These are phyloP conservation scores for Rotaria socialis DNA, from an alignment of 2,888 invertebrate species.

Conservation along the genomic window DNA sequence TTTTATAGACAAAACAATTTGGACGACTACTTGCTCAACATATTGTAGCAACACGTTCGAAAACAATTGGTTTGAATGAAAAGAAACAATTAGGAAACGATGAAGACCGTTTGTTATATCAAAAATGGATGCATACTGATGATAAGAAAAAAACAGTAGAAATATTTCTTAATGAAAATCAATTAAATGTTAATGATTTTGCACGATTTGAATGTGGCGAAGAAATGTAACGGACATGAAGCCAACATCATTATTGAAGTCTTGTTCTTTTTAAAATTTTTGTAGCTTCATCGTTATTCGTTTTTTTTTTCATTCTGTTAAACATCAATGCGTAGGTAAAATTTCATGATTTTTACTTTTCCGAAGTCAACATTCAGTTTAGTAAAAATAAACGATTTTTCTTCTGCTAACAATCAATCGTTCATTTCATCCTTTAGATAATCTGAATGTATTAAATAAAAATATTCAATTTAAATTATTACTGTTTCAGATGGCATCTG, in stretches of 20 bases:
- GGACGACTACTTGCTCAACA: constrained; percentile 82
- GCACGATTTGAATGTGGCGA: constrained; percentile 46
- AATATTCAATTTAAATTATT: background rate
- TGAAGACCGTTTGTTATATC: constrained; percentile 42
- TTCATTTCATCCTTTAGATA: too few relatives aligned
- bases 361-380: background rate
- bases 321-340: background rate
- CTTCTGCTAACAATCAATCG: too few relatives aligned
- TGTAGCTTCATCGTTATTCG: background rate
- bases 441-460: too few relatives aligned
- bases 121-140: constrained; percentile 42
- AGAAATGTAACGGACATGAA: background rate
- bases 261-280: background rate
- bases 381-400: background rate
- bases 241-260: background rate
- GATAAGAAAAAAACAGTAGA: constrained; percentile 42
- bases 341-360: background rate
- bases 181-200: constrained; percentile 42
- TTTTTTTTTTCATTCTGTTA: background rate
- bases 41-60: constrained; percentile 69
- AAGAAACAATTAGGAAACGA: constrained; percentile 39
- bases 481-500: background rate
- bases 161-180: constrained; percentile 44
- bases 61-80: constrained; percentile 50
- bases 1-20: constrained; percentile 56